Evolutionary conservation across 2,888 invertebrate genomes (phyloP).

Genomic region (Phymatocera aterrima): DNA sequence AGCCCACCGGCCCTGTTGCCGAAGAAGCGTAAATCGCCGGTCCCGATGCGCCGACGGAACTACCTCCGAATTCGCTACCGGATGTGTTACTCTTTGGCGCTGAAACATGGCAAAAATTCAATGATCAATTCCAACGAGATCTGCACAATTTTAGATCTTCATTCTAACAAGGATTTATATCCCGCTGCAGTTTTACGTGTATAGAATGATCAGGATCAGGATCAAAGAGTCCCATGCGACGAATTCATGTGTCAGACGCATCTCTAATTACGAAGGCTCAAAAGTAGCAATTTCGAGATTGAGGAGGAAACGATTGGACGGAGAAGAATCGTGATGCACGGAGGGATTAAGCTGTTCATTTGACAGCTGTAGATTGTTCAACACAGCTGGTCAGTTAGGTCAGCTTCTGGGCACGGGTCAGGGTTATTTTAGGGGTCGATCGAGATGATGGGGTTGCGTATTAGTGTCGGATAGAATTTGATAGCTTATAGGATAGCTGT

Average conservation of each 20-base stretch:
- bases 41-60: slow-evolving; percentile 55
- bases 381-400: slow-evolving; percentile 66
- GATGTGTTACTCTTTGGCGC: slow-evolving; percentile 65
- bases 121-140: too few relatives aligned
- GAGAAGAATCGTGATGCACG: slow-evolving; percentile 10
- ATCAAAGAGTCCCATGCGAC: too few relatives aligned
- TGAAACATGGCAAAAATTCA: slow-evolving; percentile 59
- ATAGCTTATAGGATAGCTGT: slow-evolving; percentile 58
- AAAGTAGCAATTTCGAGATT: neutral
- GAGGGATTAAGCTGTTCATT: slow-evolving; percentile 55
- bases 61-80: slow-evolving; percentile 64
- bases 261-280: too few relatives aligned
- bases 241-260: too few relatives aligned
- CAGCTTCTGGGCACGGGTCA: slow-evolving; percentile 24
- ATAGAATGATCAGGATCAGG: too few relatives aligned
- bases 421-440: slow-evolving; percentile 44
- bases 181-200: too few relatives aligned
- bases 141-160: too few relatives aligned
- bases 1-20: slow-evolving; percentile 59
- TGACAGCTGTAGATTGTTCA: slow-evolving; percentile 63
- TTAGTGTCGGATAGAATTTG: slow-evolving; percentile 60
- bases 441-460: slow-evolving; percentile 61
- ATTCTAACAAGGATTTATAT: too few relatives aligned
- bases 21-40: slow-evolving; percentile 52
- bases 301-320: neutral